Evolutionary conservation across 30 jellyfish, hydroid and myxozoan genomes (phyloP).

Genomic region (Clytia hemisphaerica): DNA sequence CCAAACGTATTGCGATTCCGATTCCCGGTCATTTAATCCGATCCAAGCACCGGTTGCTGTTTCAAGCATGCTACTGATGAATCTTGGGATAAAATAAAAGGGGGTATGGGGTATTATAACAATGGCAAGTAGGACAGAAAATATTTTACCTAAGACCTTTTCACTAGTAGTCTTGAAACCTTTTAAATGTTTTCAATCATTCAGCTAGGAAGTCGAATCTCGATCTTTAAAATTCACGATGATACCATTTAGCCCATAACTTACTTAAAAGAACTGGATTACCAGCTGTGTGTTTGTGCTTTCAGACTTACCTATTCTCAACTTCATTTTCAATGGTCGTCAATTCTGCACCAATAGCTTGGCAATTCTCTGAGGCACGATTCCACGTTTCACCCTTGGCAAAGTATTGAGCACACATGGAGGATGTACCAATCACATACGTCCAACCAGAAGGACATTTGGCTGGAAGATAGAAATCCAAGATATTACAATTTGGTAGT

Average conservation of each 20-base stretch:
- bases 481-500: no score
- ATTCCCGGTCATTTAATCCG: constrained; percentile 68
- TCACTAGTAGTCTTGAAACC: no score
- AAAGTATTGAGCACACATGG: constrained; percentile 57
- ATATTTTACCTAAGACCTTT: no score
- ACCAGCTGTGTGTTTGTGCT: neutral
- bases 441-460: constrained; percentile 70
- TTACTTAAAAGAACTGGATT: neutral
- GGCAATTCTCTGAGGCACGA: constrained; percentile 73
- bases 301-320: constrained; percentile 50
- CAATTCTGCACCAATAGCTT: constrained; percentile 54
- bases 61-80: constrained; percentile 57
- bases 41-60: constrained; percentile 93
- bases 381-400: constrained; percentile 53
- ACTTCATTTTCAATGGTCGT: constrained; percentile 35
- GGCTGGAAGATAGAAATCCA: constrained; percentile 36
- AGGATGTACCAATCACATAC: constrained; percentile 25
- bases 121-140: neutral
- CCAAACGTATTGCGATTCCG: constrained; percentile 61
- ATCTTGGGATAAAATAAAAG: constrained; percentile 32
- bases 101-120: neutral
- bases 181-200: no score
- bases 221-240: no score
- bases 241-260: no score
- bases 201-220: no score